Evolutionary conservation across 2,113 vertebrate species (phyloP).

Genomic region (Boleophthalmus pectinirostris): DNA sequence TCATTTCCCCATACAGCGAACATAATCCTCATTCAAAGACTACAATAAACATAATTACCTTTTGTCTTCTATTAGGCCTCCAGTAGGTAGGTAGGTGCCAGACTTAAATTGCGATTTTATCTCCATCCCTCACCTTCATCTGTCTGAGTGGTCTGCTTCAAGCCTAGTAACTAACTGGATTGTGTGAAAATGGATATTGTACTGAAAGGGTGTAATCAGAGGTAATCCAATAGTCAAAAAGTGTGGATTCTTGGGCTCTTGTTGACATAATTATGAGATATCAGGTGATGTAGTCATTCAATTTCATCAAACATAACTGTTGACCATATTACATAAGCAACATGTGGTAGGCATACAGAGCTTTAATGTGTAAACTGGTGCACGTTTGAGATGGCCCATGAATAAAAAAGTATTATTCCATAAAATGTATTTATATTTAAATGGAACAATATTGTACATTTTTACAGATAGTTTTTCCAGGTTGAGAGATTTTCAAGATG

Average conservation of each 20-base stretch:
- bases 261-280: neutral
- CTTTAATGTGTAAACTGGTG: neutral
- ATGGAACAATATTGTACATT: neutral
- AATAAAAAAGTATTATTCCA: neutral
- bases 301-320: too few species aligned
- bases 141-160: neutral
- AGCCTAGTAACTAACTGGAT: neutral
- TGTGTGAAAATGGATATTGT: constrained; percentile 7
- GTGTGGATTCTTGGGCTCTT: neutral
- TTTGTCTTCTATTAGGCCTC: neutral
- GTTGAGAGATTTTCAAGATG: neutral
- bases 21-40: neutral
- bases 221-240: neutral
- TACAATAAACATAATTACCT: neutral
- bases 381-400: neutral
- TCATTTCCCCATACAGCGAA: neutral
- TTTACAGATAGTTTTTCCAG: neutral
- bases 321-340: neutral
- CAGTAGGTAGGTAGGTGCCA: neutral
- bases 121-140: neutral
- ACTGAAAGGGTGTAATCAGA: neutral
- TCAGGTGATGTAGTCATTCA: neutral
- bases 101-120: neutral
- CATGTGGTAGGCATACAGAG: neutral
- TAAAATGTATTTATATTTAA: neutral